These are phyloP conservation scores for Gopherus flavomarginatus DNA, from an alignment of 2,113 vertebrate genomes.

Conservation along the genomic window DNA sequence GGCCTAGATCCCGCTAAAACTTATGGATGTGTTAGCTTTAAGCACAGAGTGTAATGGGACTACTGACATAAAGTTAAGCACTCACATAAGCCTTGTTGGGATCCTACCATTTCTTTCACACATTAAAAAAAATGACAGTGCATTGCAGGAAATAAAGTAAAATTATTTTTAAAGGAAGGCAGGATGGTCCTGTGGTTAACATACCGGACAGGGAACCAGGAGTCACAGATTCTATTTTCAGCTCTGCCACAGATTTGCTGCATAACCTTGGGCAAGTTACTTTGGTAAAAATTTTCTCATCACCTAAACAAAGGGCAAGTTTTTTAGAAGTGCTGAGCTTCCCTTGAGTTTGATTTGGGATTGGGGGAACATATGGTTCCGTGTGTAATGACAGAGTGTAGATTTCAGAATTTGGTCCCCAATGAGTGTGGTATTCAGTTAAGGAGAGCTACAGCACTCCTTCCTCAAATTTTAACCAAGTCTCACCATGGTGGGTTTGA, in stretches of 20 bases:
- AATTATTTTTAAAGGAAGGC: background rate
- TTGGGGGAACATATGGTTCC: background rate
- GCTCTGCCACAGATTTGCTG: background rate
- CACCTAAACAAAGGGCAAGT: background rate
- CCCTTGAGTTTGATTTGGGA: background rate
- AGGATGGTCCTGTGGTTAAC: background rate
- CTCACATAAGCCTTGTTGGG: background rate
- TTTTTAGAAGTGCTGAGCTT: background rate
- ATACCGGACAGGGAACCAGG: background rate
- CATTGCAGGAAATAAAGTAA: background rate
- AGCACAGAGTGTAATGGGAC: background rate
- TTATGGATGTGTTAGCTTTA: background rate
- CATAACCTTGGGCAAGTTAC: background rate
- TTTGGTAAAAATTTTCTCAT: background rate
- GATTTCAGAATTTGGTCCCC: background rate
- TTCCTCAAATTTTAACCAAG: background rate
- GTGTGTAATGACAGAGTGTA: background rate
- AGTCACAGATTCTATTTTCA: background rate
- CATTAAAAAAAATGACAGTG: background rate
- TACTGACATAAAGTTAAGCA: background rate
- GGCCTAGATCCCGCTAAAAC: background rate
- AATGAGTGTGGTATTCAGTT: accelerated
- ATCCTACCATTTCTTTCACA: slow-evolving; percentile 16
- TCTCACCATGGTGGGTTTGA: background rate
- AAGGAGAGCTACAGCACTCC: background rate